Conservation (phyloP, 2,113 vertebrate species). For the Lates calcarifer region DNA sequence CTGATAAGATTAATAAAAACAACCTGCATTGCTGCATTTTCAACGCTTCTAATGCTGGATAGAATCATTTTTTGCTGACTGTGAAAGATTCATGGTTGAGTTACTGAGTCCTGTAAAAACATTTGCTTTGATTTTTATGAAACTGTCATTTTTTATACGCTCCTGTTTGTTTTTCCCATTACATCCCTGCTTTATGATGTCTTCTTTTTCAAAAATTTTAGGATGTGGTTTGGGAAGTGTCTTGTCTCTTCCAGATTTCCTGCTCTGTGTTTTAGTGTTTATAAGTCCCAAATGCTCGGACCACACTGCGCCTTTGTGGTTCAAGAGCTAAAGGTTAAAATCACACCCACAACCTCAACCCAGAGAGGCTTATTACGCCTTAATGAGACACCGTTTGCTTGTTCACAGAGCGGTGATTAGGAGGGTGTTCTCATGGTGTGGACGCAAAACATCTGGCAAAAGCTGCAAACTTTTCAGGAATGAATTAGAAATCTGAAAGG, state of each 20-base stretch:
- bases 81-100: conserved; percentile 11
- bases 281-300: not conserved
- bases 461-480: not conserved
- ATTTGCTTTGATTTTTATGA: conserved; percentile 4
- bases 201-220: not conserved
- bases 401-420: not conserved
- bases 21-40: not conserved
- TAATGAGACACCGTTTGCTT: conserved; percentile 1
- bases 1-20: not conserved
- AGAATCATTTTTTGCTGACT: not conserved
- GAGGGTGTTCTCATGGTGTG: not conserved
- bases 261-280: conserved; percentile 4
- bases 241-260: not conserved
- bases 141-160: not conserved
- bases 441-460: not conserved
- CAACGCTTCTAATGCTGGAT: not conserved
- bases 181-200: not conserved
- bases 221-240: conserved; percentile 19
- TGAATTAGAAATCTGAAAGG: not conserved
- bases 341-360: conserved; percentile 37
- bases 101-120: conserved; percentile 8
- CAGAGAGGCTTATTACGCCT: conserved; percentile 6
- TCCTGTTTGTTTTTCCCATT: conserved; percentile 46
- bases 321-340: conserved; percentile 34
- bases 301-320: conserved; percentile 47